Conservation (phyloP, 2,113 vertebrate genomes). For the Ciconia stormi region DNA sequence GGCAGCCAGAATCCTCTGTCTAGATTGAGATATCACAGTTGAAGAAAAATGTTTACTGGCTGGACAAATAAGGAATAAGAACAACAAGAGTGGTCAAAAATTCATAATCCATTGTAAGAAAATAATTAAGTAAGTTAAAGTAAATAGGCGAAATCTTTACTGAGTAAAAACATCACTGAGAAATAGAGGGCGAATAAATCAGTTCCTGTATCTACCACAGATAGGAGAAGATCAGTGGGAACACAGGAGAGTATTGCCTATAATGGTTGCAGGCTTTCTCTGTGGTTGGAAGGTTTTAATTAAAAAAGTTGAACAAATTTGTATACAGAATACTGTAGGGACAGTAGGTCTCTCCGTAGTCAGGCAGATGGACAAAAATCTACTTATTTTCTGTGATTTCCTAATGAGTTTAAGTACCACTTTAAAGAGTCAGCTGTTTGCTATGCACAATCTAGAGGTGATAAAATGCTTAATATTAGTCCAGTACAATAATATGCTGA, state of each 20-base stretch:
- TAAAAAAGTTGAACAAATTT: neutral
- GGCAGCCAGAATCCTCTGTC: neutral
- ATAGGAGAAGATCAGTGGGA: neutral
- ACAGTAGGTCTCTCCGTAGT: neutral
- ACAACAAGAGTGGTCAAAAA: neutral
- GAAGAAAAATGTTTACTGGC: neutral
- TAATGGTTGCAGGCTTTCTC: neutral
- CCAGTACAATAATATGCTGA: neutral
- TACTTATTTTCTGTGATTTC: neutral
- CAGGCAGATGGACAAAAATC: neutral
- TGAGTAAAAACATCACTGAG: neutral
- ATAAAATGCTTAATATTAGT: neutral
- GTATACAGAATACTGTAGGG: neutral
- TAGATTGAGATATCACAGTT: neutral
- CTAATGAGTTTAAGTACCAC: neutral
- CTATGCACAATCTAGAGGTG: neutral
- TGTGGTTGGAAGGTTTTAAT: neutral
- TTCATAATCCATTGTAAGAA: neutral
- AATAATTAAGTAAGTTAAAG: neutral
- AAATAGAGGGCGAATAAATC: neutral
- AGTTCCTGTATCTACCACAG: neutral
- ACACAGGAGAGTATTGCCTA: neutral
- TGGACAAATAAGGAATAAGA: neutral
- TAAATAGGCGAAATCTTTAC: neutral
- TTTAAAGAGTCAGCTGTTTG: neutral